Conservation (phyloP, 2,113 vertebrate genomes). For the Rhynchopsitta pachyrhyncha region DNA sequence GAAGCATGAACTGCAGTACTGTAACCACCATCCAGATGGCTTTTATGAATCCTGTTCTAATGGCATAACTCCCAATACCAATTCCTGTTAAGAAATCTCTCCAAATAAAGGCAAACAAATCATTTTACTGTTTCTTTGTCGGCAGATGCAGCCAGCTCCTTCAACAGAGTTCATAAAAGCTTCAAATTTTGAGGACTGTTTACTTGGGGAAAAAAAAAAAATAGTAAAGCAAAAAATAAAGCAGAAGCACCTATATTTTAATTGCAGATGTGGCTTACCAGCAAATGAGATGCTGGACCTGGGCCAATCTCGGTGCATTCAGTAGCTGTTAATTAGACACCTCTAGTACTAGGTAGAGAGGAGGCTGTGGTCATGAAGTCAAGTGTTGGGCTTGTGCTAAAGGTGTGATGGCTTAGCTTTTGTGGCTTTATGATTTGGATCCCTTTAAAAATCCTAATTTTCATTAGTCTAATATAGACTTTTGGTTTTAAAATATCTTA, state of each 20-base stretch:
- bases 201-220: background rate
- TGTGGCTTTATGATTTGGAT: background rate
- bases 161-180: background rate
- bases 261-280: background rate
- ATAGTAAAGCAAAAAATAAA: background rate
- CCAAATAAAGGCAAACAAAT: background rate
- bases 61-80: background rate
- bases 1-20: background rate
- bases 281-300: background rate
- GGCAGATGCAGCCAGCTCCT: background rate
- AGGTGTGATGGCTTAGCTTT: background rate
- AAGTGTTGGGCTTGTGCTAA: background rate
- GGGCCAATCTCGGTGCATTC: background rate
- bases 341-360: background rate
- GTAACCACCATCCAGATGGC: background rate
- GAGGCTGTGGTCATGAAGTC: background rate
- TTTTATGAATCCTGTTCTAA: background rate
- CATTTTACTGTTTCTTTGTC: background rate
- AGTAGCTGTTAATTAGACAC: background rate
- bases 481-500: background rate
- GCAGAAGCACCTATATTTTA: background rate
- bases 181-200: background rate
- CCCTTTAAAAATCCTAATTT: background rate
- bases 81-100: background rate
- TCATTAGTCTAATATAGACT: background rate